These are phyloP conservation scores for Sebastes steindachneri DNA, from an alignment of 2,797 vertebrate genomes.

Conservation along the genomic window DNA sequence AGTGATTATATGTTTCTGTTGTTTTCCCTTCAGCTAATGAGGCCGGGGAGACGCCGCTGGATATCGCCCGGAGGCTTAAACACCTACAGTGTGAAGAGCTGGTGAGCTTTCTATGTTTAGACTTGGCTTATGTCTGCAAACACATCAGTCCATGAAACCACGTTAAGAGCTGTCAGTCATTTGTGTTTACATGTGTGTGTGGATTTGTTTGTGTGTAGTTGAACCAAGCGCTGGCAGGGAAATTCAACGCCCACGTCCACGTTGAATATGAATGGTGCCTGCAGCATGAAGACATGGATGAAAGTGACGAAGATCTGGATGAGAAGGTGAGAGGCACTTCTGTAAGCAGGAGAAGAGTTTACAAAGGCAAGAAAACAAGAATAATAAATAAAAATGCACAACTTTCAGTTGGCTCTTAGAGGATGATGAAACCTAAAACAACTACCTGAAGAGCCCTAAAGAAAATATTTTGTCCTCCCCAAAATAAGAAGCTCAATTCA, in stretches of 20 bases:
- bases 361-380: background rate
- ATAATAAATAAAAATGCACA: background rate
- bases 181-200: conserved; percentile 3
- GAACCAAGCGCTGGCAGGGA: conserved; percentile 92
- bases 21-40: conserved; percentile 89
- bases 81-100: conserved; percentile 96
- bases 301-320: conserved; percentile 97
- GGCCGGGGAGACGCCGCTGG: conserved; percentile 94
- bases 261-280: conserved; percentile 99
- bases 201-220: conserved; percentile 79
- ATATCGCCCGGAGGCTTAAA: conserved; percentile 94
- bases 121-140: background rate
- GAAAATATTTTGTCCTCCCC: background rate
- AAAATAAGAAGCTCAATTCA: background rate
- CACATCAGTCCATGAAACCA: background rate
- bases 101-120: conserved; percentile 83
- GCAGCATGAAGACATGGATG: conserved; percentile 95
- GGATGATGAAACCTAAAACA: background rate
- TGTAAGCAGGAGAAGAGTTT: background rate
- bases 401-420: background rate
- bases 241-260: conserved; percentile 96
- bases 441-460: background rate
- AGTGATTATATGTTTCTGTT: conserved; percentile 45
- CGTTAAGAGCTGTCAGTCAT: background rate
- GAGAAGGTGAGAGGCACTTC: conserved; percentile 85